Base-by-base conservation (phyloP, 2,888 invertebrate genomes). In the Lypha dubia region DNA sequence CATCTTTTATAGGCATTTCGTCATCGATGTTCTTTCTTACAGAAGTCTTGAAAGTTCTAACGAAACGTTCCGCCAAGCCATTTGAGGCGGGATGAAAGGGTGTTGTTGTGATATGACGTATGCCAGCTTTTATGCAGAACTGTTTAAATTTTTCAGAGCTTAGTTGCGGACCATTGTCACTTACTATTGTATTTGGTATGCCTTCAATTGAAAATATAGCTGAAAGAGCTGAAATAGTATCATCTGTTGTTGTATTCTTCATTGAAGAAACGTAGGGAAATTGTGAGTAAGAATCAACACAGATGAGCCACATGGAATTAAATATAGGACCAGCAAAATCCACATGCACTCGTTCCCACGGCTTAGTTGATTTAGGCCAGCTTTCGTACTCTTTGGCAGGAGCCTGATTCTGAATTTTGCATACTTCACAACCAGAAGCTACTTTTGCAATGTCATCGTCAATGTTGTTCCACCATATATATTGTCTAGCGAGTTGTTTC, bases 11-110 rank as follows among this genome's bases (percentile, higher is more conserved):
- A n/a, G 73, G 5, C 44, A 83, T 41, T 17, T 49, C 38, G 8
- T 83, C 83, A 22, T 62, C 65, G 3, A 76, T 22, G 28, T 83
- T 83, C 35, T 77, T 83, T 53, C 49, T 20, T 7, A 63, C 44
- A 2, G 63, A 11, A 3, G 24, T 63, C 44, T 63, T 63, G 24
- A 63, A 63, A 15, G 63, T 44, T 22, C 60, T 8, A 9, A 60
- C 60, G 41, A 41, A 49, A 8, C 49, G 20, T 20, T 49, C 49
- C 8, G 49, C 49, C 20, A 49, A 20, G 17, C 20, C 49, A n/a
- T 49, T 49, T 2, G 49, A 49, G 4, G 49, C 20, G 3, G 20
- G 49, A 20, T 4, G 49, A 20, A 49, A 49, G 8, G 49, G 20
- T 41, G 41, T 8, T 44, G 44, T 44, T n/a, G 44, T 44, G n/a